These are phyloP conservation scores for Orycteropus afer DNA, from an alignment of 2,113 vertebrate species.

Conservation along the genomic window DNA sequence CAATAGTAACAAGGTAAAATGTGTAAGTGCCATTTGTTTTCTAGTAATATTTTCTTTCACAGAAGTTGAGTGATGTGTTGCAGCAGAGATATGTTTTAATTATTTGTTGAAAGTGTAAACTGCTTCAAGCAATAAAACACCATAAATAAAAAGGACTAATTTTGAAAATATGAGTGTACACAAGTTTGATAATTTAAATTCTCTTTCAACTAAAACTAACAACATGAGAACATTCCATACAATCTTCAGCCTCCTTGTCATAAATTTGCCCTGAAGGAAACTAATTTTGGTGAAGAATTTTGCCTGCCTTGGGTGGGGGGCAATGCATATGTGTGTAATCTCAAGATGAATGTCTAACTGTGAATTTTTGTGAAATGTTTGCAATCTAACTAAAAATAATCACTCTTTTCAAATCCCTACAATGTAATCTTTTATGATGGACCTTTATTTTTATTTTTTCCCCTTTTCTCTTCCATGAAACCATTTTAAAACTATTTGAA, in stretches of 20 bases:
- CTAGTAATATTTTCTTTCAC: not conserved
- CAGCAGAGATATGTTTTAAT: conserved; percentile 58
- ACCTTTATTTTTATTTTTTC: not conserved
- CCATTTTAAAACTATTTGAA: not conserved
- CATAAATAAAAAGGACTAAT: conserved; percentile 56
- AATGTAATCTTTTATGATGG: not conserved
- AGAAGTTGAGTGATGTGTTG: conserved; percentile 39
- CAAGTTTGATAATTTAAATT: not conserved
- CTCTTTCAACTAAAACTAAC: not conserved
- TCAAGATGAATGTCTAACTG: conserved; percentile 6
- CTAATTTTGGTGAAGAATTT: not conserved
- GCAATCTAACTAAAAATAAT: not conserved
- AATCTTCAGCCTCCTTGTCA: not conserved
- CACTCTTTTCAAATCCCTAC: not conserved
- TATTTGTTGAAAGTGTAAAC: conserved; percentile 64
- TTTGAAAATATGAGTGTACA: not conserved
- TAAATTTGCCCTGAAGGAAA: not conserved
- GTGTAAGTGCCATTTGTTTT: not conserved
- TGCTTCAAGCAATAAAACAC: conserved; percentile 37
- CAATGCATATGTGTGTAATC: not conserved
- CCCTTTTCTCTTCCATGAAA: not conserved
- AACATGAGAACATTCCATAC: not conserved
- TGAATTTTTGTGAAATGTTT: conserved; percentile 8
- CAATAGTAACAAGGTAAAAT: not conserved
- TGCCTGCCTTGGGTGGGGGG: not conserved